phyloP scores from a whole-genome alignment of 2,113 vertebrate species.

The Geococcyx californianus region DNA sequence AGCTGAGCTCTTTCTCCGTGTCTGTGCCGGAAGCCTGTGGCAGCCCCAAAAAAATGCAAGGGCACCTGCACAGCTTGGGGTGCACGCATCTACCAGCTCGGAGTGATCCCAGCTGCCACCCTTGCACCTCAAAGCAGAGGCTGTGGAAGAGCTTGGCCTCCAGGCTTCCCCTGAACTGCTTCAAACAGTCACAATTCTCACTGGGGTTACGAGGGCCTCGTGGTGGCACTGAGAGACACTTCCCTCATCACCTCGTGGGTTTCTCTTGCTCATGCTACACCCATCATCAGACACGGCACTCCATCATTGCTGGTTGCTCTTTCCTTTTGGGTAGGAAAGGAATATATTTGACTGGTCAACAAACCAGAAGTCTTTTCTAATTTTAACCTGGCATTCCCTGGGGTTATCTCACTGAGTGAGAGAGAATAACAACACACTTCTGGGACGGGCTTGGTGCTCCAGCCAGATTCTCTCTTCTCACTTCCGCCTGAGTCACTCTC shows the following conservation, averaged over 20 bases:
- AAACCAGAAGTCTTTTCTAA: background rate
- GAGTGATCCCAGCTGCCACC: background rate
- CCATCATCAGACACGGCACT: background rate
- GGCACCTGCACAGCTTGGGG: background rate
- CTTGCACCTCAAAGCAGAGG: background rate
- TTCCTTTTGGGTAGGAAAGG: background rate
- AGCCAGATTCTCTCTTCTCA: background rate
- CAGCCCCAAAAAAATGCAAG: background rate
- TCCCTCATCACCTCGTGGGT: rapidly evolving
- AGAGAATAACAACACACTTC: background rate
- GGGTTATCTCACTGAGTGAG: background rate
- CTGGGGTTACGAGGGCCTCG: background rate
- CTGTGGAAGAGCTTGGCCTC: background rate
- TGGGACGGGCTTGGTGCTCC: background rate
- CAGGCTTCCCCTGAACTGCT: background rate
- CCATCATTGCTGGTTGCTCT: background rate
- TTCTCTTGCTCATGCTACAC: background rate
- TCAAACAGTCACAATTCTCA: background rate
- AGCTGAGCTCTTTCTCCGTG: rapidly evolving
- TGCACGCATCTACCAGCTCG: too few species aligned
- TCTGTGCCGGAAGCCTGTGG: background rate
- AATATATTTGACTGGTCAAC: background rate
- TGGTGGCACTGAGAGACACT: rapidly evolving
- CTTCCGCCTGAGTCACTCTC: background rate
- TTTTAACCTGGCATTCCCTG: background rate